Evolutionary conservation across 2,797 vertebrate species (phyloP).

Genomic region (Peromyscus nudipes): DNA sequence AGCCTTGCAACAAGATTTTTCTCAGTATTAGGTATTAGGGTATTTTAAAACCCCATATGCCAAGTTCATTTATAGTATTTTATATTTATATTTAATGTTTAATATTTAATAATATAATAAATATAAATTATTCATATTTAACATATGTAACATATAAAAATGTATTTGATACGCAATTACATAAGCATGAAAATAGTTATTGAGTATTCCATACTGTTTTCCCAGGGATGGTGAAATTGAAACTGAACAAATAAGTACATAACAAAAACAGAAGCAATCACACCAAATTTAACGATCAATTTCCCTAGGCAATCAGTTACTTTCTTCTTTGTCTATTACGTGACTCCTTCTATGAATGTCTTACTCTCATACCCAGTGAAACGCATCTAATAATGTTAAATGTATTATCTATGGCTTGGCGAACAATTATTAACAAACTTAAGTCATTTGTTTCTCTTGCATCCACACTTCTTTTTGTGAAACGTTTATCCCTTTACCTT

Average conservation of each 20-base stretch:
- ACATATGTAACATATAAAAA: not conserved
- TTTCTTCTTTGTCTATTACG: not conserved
- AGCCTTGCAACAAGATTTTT: not conserved
- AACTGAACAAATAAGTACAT: not conserved
- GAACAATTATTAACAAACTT: not conserved
- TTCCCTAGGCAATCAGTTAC: not conserved
- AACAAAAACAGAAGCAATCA: not conserved
- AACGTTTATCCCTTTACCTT: not conserved
- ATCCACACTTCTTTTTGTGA: not conserved
- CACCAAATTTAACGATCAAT: not conserved
- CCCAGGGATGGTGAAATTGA: not conserved
- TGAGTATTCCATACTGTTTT: not conserved
- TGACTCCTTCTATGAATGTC: not conserved
- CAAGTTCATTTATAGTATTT: not conserved
- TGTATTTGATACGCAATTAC: not conserved
- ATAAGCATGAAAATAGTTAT: not conserved
- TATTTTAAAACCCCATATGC: not conserved
- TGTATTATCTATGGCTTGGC: not conserved
- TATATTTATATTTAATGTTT: not conserved
- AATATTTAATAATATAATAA: not conserved
- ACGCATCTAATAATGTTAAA: not conserved
- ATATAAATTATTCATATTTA: not conserved
- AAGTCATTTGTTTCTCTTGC: not conserved
- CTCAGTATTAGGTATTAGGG: not conserved
- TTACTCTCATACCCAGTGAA: slow-evolving; percentile 9